These are phyloP conservation scores for Pseudorectes ferrugineus DNA, from an alignment of 2,113 vertebrate species.

Conservation along the genomic window DNA sequence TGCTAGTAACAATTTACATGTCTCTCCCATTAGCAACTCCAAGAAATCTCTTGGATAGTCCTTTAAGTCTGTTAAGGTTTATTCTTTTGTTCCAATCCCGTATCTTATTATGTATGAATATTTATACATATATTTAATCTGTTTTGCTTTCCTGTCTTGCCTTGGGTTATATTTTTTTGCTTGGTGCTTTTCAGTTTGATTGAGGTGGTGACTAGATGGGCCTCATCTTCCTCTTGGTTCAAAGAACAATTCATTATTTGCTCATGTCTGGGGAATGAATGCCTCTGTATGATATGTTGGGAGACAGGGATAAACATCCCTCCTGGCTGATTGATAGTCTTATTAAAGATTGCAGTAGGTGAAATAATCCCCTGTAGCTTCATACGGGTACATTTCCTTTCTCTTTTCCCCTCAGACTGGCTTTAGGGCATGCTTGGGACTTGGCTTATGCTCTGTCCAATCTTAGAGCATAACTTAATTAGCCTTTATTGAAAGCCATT, in stretches of 20 bases:
- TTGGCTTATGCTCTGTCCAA: slow-evolving; percentile 36
- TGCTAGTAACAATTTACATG: background rate
- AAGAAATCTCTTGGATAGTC: background rate
- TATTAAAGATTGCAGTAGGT: slow-evolving; percentile 63
- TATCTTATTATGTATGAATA: slow-evolving; percentile 15
- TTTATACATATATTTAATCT: slow-evolving; percentile 33
- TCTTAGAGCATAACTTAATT: slow-evolving; percentile 34
- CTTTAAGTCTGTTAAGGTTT: background rate
- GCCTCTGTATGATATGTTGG: slow-evolving; percentile 25
- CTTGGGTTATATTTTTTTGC: slow-evolving; percentile 53
- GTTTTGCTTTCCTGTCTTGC: slow-evolving; percentile 16
- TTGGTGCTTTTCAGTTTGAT: slow-evolving; percentile 62
- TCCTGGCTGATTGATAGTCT: slow-evolving; percentile 66
- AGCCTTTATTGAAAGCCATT: slow-evolving; percentile 36
- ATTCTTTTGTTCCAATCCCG: slow-evolving; percentile 5
- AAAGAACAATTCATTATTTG: slow-evolving; percentile 70
- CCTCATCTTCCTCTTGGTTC: slow-evolving; percentile 56
- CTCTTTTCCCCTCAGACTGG: slow-evolving; percentile 22
- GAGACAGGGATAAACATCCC: slow-evolving; percentile 57
- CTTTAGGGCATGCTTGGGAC: slow-evolving; percentile 55
- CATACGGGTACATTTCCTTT: background rate
- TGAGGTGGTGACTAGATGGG: slow-evolving; percentile 33
- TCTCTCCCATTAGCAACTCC: background rate
- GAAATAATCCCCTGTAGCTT: slow-evolving; percentile 52
- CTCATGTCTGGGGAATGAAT: slow-evolving; percentile 40